These are phyloP conservation scores for Caranx ignobilis DNA, from an alignment of 2,113 vertebrate genomes.

Conservation along the genomic window DNA sequence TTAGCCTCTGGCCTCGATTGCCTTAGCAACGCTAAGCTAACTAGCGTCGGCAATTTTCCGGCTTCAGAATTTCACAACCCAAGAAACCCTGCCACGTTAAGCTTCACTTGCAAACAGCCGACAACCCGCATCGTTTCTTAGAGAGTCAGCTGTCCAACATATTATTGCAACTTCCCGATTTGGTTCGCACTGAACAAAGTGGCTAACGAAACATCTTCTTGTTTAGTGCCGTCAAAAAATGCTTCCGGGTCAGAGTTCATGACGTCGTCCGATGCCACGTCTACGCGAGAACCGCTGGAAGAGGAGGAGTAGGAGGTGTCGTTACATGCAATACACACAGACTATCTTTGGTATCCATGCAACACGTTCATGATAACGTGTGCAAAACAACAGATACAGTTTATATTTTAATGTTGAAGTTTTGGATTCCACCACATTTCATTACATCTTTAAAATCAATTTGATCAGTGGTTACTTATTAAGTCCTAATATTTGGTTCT, in stretches of 20 bases:
- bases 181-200: constrained; percentile 10
- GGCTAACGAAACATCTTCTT: constrained; percentile 40
- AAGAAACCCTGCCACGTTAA: background rate
- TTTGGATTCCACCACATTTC: background rate
- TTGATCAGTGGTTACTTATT: too few relatives aligned
- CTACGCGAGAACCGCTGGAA: background rate
- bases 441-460: background rate
- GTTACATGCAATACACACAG: background rate
- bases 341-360: too few relatives aligned
- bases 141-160: background rate
- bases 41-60: background rate
- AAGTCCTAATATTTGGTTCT: too few relatives aligned
- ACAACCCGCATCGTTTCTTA: background rate
- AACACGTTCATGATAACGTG: too few relatives aligned
- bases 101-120: background rate
- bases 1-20: constrained; percentile 44
- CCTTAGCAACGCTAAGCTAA: constrained; percentile 68
- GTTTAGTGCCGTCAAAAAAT: constrained; percentile 34
- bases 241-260: constrained; percentile 65
- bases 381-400: too few relatives aligned
- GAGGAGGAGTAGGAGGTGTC: background rate
- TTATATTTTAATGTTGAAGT: too few relatives aligned
- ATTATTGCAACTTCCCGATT: constrained; percentile 36
- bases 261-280: constrained; percentile 65
- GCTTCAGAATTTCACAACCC: background rate